A percentile compares a stretch with the other conserved stretches of the same genome.
phyloP scores from a whole-genome alignment of 2,113 vertebrate species.

The Promerops cafer region DNA sequence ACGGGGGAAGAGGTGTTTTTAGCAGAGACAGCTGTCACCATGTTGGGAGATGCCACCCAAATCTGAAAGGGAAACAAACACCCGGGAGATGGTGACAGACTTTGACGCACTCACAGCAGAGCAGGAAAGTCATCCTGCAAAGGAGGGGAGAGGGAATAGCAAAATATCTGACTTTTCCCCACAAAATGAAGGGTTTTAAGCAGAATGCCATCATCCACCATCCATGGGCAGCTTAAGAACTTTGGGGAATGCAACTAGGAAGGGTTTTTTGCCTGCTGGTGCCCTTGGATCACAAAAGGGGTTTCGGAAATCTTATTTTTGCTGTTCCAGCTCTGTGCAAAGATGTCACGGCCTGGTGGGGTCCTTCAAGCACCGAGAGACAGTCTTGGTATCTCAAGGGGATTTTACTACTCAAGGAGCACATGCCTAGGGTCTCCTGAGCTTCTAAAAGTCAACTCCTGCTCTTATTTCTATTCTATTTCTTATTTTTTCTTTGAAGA shows the following conservation, averaged over 20 bases:
- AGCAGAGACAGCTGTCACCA: neutral
- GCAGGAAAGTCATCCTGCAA: neutral
- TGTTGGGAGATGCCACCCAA: neutral
- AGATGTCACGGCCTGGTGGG: rapidly evolving
- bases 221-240: neutral
- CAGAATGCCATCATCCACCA: neutral
- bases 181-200: neutral
- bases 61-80: neutral
- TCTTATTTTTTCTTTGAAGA: neutral
- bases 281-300: neutral
- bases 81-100: neutral
- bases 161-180: neutral
- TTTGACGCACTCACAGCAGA: neutral
- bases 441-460: neutral
- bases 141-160: neutral
- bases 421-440: neutral
- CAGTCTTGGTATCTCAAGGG: neutral
- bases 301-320: neutral
- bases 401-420: neutral
- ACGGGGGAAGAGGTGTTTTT: neutral
- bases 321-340: neutral
- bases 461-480: neutral
- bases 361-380: neutral
- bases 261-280: neutral
- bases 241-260: neutral